Conservation (phyloP, 2,797 vertebrate species). For the Limnodromus scolopaceus region DNA sequence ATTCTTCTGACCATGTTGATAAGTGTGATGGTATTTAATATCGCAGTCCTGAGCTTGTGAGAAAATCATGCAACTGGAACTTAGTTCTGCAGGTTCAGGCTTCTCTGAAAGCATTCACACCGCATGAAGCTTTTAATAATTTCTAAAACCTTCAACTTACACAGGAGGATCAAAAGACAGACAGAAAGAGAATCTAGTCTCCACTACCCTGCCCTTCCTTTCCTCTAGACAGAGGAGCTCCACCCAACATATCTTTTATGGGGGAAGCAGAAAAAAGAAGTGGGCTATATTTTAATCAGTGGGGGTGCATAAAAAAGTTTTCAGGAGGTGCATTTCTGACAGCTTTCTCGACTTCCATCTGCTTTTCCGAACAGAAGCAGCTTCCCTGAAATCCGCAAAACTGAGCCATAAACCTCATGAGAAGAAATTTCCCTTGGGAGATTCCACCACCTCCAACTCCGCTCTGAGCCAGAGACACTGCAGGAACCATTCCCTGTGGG, state of each 20-base stretch:
- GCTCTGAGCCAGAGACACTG: not conserved
- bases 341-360: not conserved
- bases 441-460: not conserved
- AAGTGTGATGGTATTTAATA: not conserved
- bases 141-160: constrained; percentile 48
- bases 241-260: constrained; percentile 10
- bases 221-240: constrained; percentile 26
- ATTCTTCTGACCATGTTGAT: not conserved
- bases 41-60: not conserved
- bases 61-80: not conserved
- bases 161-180: constrained; percentile 52
- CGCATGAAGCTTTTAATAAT: constrained; percentile 50
- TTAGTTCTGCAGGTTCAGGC: constrained; percentile 1
- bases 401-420: not conserved
- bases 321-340: not conserved
- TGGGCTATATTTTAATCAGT: not conserved
- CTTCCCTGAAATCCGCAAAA: not conserved
- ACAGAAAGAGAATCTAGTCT: constrained; percentile 31
- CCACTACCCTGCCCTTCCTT: constrained; percentile 1
- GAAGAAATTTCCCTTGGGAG: not conserved
- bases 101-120: constrained; percentile 34
- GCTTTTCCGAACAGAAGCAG: not conserved
- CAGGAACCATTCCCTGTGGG: not conserved
- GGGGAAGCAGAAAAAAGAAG: not conserved
- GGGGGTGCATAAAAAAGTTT: not conserved